Percentiles rank a stretch among this genome's conserved stretches.
Evolutionary conservation across 1,140 invertebrate genomes (phyloP).

Genomic region (Frieseomelitta varia): DNA sequence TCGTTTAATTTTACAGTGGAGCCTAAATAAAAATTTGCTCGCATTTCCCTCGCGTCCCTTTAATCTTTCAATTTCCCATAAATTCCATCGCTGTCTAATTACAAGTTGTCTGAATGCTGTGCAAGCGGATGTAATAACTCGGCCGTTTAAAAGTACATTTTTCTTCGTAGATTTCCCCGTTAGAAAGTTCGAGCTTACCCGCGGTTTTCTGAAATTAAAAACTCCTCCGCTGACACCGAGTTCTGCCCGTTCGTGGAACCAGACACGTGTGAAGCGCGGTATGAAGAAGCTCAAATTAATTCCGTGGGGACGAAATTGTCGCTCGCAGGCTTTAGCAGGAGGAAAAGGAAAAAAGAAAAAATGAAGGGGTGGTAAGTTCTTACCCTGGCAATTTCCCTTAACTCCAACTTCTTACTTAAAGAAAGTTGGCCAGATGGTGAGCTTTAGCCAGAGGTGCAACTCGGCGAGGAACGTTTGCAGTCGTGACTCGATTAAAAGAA

Average conservation of each 20-base stretch:
- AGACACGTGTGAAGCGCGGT: background rate
- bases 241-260: background rate
- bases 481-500: slow-evolving; percentile 2
- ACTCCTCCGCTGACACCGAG: background rate
- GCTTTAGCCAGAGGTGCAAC: background rate
- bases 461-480: background rate
- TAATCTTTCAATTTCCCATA: too few species aligned
- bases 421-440: slow-evolving; percentile 8
- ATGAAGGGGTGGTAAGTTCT: background rate
- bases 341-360: background rate
- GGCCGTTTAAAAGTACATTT: background rate
- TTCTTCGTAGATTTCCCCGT: background rate
- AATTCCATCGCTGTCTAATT: too few species aligned
- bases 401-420: slow-evolving; percentile 10
- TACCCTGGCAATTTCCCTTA: background rate
- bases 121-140: background rate
- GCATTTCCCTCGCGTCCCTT: too few species aligned
- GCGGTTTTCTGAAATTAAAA: background rate
- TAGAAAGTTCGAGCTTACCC: background rate
- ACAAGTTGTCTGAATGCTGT: background rate
- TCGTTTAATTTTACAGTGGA: too few species aligned
- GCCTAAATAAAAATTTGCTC: too few species aligned
- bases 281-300: background rate
- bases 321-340: background rate
- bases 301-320: background rate